Base-by-base conservation (phyloP, 2,113 vertebrate genomes). In the Thinocorus orbignyianus region DNA sequence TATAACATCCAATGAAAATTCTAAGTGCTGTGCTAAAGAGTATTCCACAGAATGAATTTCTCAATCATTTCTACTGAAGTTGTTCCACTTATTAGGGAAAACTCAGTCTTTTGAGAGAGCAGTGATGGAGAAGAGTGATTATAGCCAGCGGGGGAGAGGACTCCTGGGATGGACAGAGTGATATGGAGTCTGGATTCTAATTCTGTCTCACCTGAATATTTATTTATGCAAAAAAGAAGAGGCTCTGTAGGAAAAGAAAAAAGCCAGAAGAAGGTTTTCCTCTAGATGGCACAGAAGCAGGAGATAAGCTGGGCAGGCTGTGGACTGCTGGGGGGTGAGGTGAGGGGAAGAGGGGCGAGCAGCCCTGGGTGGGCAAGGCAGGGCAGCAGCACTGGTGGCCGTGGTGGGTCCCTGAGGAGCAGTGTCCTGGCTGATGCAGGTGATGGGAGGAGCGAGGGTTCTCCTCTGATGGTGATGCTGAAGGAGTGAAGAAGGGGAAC, bases 181-280 rank as follows among this genome's bases (percentile, higher is more conserved):
- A 96, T 90, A n/a, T 1, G 13, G 49, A 51, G 82, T 44, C 74
- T 77, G 66, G 10, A 81, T 97, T 96, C 86, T 91, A 92, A 93
- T 92, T 88, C 39, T 30, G 44, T 18, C 23, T 68, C 94, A 96
- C 33, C 86, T 95, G 94, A 95, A 95, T 96, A 97, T 95, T 95
- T 95, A 95, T 97, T 93, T 95, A 92, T 95, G 94, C 83, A 95
- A 95, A 95, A 91, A 54, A 81, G 86, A 86, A 2, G 72, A 74
- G 60, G 42, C 89, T 94, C 61, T 42, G 48, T 39, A 81, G 60
- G 55, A 91, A 73, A 58, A 74, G 24, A 41, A 41, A 41, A 41
- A 41, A 41, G 13, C 64, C 64, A 60, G 86, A 86, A 4, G 80
- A 81, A 68, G 65, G 91, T 78, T 65, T 91, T 57, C 8, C 69